Evolutionary conservation across 2,113 vertebrate genomes (phyloP), one percentile per base, ranked within the genome.

Genomic region (Gymnocephalus cernua): DNA sequence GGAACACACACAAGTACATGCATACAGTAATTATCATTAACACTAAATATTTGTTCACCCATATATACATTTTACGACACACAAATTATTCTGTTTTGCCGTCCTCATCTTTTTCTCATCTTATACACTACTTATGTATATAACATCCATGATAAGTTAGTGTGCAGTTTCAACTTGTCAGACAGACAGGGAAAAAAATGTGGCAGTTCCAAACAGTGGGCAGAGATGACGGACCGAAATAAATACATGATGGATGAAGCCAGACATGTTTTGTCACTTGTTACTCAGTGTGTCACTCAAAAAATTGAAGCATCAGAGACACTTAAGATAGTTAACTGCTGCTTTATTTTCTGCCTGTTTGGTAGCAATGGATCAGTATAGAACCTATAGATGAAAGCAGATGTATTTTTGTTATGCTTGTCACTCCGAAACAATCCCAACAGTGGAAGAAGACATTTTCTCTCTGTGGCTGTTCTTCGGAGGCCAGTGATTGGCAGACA

Each of bases 401-500:
- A 68, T 81, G 50, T 19, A 59, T 81, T 86, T 90, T 70, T 87
- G 68, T 66, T 76, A 74, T 86, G 67, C 66, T 69, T 87, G 85
- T 84, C 88, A 89, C 75, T 87, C 73, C 64, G 56, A 77, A 62
- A 85, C 77, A 77, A 74, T 82, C 54, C 72, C 67, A 80, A 44
- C 72, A 57, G 82, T 44, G 29, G 57, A 56, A 77, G 64, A 68
- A 65, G 77, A 82, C 62, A 29, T 29, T 8, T 53, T 84, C 29
- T 79, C 14, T 84, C 62, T 85, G 83, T 83, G 84, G 73, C 64
- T 74, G 53, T 75, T 66, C 51, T 69, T 82, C n/a, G 15, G 47
- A 82, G 48, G 65, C 15, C 47, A 38, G 45, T 84, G 86, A 91
- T 73, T 85, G 86, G 80, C 88, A 91, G 82, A 77, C 65, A 45